Evolutionary conservation across 2,113 vertebrate genomes (phyloP).

Genomic region (Aythya baeri): DNA sequence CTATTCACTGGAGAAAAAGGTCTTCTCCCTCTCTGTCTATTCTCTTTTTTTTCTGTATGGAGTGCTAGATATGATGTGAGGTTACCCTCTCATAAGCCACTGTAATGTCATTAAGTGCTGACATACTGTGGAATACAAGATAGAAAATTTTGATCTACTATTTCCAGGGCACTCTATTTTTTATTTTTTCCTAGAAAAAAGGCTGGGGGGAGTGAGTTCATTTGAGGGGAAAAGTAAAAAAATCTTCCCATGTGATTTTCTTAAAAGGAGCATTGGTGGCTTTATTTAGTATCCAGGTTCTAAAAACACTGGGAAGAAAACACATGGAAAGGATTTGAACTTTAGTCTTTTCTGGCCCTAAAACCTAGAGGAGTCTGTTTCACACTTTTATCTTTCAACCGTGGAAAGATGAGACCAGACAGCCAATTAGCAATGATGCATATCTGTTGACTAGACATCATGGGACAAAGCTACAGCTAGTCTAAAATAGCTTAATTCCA

Average conservation of each 20-base stretch:
- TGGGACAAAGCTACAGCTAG: not conserved
- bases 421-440: conserved; percentile 19
- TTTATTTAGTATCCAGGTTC: not conserved
- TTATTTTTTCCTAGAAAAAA: not conserved
- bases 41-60: not conserved
- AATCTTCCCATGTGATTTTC: not conserved
- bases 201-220: not conserved
- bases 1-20: not conserved
- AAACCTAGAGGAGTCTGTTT: not conserved
- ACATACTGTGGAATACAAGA: not conserved
- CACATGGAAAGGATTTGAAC: not conserved
- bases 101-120: not conserved
- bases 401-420: not conserved
- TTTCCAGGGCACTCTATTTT: not conserved
- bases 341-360: not conserved
- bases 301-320: not conserved
- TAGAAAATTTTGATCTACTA: not conserved
- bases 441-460: conserved; percentile 20
- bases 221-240: not conserved
- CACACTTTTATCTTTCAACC: conserved; percentile 34
- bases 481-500: not conserved
- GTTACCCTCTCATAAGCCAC: not conserved
- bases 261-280: not conserved
- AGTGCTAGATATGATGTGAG: not conserved
- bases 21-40: not conserved